phyloP scores from a whole-genome alignment of 2,113 vertebrate species.

The Pica pica region DNA sequence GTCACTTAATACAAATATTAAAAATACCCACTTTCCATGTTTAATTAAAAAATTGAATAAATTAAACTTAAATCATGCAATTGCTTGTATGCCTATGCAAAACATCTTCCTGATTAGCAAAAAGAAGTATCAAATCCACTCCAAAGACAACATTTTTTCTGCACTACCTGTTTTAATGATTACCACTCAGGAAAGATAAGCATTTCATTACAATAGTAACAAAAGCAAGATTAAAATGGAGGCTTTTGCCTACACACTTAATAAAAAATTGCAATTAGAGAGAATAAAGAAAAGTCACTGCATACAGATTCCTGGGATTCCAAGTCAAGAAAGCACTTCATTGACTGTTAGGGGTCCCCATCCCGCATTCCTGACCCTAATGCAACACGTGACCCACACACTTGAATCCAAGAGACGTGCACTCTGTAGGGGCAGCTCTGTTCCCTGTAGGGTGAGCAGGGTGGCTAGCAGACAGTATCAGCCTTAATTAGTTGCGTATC shows the following conservation, averaged over 20 bases:
- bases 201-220: background rate
- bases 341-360: background rate
- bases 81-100: background rate
- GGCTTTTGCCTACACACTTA: background rate
- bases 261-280: background rate
- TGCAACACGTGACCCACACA: rapidly evolving
- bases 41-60: background rate
- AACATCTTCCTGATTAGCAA: background rate
- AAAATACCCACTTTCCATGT: rapidly evolving
- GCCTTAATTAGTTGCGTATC: background rate
- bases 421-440: background rate
- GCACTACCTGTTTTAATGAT: background rate
- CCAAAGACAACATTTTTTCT: background rate
- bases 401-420: rapidly evolving
- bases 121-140: background rate
- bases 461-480: background rate
- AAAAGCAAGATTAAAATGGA: background rate
- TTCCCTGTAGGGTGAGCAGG: rapidly evolving
- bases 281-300: background rate
- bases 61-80: background rate
- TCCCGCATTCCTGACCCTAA: background rate
- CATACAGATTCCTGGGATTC: background rate
- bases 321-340: background rate
- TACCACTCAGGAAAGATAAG: background rate
- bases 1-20: background rate